A percentile compares a stretch with the other conserved stretches of the same genome.
Conservation (phyloP, 2,888 invertebrate species). For the Sepiola atlantica region DNA sequence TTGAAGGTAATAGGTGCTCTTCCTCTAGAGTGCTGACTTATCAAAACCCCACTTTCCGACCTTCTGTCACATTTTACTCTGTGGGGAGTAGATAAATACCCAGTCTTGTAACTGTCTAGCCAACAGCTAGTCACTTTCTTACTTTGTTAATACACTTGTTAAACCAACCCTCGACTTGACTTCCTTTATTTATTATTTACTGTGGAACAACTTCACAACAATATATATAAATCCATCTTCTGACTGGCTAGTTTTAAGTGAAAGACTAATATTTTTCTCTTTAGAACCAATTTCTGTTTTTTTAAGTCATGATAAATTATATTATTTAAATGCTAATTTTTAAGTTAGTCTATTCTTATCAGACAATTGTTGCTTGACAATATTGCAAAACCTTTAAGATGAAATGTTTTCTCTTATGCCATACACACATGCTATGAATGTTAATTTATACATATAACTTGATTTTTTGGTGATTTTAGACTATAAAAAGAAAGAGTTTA, state of each 20-base stretch:
- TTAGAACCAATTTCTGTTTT: neutral
- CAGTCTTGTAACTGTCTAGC: too few relatives aligned
- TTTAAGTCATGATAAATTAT: neutral
- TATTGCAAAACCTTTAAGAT: neutral
- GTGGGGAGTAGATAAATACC: too few relatives aligned
- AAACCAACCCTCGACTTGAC: too few relatives aligned
- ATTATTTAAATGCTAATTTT: neutral
- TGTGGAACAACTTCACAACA: too few relatives aligned
- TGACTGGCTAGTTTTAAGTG: neutral
- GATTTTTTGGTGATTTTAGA: neutral
- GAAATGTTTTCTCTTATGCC: neutral
- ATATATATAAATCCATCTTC: neutral
- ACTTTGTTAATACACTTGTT: too few relatives aligned
- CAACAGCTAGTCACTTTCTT: too few relatives aligned
- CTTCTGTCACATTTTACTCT: too few relatives aligned
- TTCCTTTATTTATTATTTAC: too few relatives aligned
- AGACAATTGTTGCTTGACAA: neutral
- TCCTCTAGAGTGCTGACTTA: too few relatives aligned
- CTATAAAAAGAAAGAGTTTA: neutral
- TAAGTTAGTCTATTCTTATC: neutral
- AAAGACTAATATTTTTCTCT: neutral
- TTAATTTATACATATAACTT: neutral
- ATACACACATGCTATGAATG: neutral
- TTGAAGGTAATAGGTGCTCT: too few relatives aligned
- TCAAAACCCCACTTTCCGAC: too few relatives aligned